Evolutionary conservation across 2,888 invertebrate genomes (phyloP).

Genomic region (Ceraclea dissimilis): DNA sequence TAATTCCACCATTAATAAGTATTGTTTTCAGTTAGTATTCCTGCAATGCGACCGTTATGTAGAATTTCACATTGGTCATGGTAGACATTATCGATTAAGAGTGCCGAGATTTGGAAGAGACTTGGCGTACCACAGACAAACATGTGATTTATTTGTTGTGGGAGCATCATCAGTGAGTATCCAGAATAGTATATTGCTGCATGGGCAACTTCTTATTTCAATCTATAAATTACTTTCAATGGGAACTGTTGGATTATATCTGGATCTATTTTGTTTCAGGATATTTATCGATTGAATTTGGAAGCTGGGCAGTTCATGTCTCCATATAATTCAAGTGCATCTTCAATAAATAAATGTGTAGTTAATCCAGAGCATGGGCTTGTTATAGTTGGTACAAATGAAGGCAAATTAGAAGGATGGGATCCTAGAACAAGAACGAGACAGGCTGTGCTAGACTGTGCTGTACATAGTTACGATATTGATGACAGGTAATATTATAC

Average conservation of each 20-base stretch:
- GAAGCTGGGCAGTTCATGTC: conserved; percentile 92
- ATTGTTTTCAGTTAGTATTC: conserved; percentile 74
- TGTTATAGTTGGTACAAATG: conserved; percentile 76
- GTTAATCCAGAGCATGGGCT: conserved; percentile 87
- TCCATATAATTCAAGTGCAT: conserved; percentile 69
- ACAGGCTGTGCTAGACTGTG: conserved; percentile 81
- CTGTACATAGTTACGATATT: conserved; percentile 51
- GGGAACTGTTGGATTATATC: too few relatives aligned
- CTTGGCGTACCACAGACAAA: conserved; percentile 80
- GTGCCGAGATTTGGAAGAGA: conserved; percentile 96
- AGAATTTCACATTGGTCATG: conserved; percentile 93
- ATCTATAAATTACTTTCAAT: background rate
- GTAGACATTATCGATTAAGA: conserved; percentile 80
- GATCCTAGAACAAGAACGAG: conserved; percentile 77
- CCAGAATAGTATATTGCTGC: too few relatives aligned
- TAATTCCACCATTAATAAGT: too few relatives aligned
- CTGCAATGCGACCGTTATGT: conserved; percentile 78
- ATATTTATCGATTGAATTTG: conserved; percentile 90
- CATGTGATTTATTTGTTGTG: conserved; percentile 88
- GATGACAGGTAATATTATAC: conserved; percentile 38
- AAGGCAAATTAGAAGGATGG: conserved; percentile 94
- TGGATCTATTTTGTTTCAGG: conserved; percentile 51
- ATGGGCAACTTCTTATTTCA: conserved; percentile 5
- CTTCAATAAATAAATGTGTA: conserved; percentile 72
- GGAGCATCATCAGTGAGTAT: conserved; percentile 71